Evolutionary conservation across 2,797 vertebrate genomes (phyloP).

Genomic region (Tachyglossus aculeatus): DNA sequence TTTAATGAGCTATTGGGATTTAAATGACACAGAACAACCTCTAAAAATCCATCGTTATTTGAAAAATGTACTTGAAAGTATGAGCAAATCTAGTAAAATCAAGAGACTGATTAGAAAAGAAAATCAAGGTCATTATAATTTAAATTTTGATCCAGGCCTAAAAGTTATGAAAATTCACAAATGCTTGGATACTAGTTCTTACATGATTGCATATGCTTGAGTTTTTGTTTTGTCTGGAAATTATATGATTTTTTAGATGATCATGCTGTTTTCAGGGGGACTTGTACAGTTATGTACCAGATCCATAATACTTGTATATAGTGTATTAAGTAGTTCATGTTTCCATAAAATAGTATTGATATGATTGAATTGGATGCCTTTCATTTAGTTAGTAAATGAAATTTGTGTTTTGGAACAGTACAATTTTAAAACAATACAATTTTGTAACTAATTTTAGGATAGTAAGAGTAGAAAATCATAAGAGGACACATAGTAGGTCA

Average conservation of each 20-base stretch:
- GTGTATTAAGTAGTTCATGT: not conserved
- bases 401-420: no score
- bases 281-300: not conserved
- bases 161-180: not conserved
- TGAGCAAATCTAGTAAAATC: not conserved
- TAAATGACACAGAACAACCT: not conserved
- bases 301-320: not conserved
- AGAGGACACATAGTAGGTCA: no score
- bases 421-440: no score
- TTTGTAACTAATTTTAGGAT: no score
- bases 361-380: not conserved
- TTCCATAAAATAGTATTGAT: not conserved
- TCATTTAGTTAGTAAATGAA: not conserved
- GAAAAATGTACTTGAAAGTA: constrained; percentile 1
- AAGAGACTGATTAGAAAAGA: no score
- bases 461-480: no score
- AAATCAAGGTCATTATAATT: no score
- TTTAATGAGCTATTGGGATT: not conserved
- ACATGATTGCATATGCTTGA: not conserved
- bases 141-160: no score
- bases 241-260: not conserved
- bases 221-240: not conserved
- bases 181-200: not conserved
- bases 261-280: not conserved
- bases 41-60: not conserved